Evolutionary conservation across 2,888 invertebrate species (phyloP).

Genomic region (Apotomis betuletana): DNA sequence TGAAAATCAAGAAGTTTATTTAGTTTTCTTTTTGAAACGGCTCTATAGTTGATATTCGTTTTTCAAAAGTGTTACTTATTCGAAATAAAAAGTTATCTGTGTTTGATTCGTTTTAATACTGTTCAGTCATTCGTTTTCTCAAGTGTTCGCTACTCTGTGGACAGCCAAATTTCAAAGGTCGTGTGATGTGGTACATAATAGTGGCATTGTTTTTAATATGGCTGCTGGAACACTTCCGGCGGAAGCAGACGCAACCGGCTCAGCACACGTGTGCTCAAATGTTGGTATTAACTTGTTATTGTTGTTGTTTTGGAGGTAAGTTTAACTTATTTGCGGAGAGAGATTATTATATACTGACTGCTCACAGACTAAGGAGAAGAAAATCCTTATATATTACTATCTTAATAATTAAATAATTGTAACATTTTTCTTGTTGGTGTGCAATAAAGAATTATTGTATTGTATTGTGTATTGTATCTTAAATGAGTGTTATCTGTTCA

Average conservation of each 20-base stretch:
- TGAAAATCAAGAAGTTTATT: background rate
- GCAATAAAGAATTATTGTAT: too few relatives aligned
- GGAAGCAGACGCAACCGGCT: slow-evolving; percentile 66
- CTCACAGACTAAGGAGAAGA: too few relatives aligned
- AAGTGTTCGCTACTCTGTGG: slow-evolving; percentile 47
- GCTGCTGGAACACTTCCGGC: slow-evolving; percentile 73
- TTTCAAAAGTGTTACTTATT: background rate
- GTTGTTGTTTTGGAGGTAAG: slow-evolving; percentile 27
- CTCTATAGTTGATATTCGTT: background rate
- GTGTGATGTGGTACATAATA: slow-evolving; percentile 73
- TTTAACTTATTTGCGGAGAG: background rate
- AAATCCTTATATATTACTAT: too few relatives aligned
- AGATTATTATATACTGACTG: too few relatives aligned
- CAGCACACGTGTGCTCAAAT: slow-evolving; percentile 72
- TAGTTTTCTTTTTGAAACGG: background rate
- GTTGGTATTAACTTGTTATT: slow-evolving; percentile 64
- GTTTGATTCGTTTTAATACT: slow-evolving; percentile 22
- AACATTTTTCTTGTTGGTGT: too few relatives aligned
- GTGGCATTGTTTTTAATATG: slow-evolving; percentile 75
- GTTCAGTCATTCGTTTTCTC: slow-evolving; percentile 26
- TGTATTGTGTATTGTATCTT: too few relatives aligned
- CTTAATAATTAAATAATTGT: too few relatives aligned
- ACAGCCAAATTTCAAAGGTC: slow-evolving; percentile 51
- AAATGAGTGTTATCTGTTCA: too few relatives aligned
- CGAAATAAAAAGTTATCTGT: background rate